phyloP scores from a whole-genome alignment of 2,888 invertebrate genomes.

The Hybos culiciformis region DNA sequence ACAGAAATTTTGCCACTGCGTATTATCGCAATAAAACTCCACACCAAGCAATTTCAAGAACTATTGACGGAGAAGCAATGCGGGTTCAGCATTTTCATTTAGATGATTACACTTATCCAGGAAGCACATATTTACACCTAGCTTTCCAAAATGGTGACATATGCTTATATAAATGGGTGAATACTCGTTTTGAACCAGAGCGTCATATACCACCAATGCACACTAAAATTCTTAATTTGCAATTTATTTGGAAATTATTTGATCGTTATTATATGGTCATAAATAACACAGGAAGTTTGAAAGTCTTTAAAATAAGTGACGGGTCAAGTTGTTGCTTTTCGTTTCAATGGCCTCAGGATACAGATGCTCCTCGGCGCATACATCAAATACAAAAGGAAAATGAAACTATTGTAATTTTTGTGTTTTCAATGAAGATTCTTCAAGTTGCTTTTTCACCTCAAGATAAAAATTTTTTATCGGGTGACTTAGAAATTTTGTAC shows the following conservation, averaged over 20 bases:
- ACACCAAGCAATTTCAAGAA: conserved; percentile 3
- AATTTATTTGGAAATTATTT: conserved; percentile 23
- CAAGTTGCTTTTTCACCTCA: conserved; percentile 18
- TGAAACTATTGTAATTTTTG: conserved; percentile 16
- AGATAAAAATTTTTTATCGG: conserved; percentile 13
- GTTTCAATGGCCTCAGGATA: conserved; percentile 17
- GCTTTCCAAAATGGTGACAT: conserved; percentile 25
- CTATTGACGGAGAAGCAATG: conserved; percentile 11
- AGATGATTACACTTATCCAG: conserved; percentile 4
- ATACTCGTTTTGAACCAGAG: conserved; percentile 19
- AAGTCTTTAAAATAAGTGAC: conserved; percentile 21
- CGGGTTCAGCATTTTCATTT: conserved; percentile 15
- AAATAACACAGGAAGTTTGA: conserved; percentile 18
- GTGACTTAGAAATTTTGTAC: conserved; percentile 17
- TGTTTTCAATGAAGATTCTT: conserved; percentile 19
- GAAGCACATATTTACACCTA: conserved; percentile 20
- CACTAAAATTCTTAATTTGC: conserved; percentile 17
- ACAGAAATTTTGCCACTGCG: conserved; percentile 9
- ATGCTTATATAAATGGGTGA: conserved; percentile 24
- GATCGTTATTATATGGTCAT: conserved; percentile 24
- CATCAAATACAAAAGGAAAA: conserved; percentile 5
- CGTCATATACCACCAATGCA: conserved; percentile 14
- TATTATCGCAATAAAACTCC: conserved; percentile 9
- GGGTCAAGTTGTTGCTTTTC: conserved; percentile 16
- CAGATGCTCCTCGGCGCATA: conserved; percentile 11